A percentile compares a stretch with the other conserved stretches of the same genome.
Evolutionary conservation across 2,888 invertebrate species (phyloP).

Genomic region (Chalcis sispes): DNA sequence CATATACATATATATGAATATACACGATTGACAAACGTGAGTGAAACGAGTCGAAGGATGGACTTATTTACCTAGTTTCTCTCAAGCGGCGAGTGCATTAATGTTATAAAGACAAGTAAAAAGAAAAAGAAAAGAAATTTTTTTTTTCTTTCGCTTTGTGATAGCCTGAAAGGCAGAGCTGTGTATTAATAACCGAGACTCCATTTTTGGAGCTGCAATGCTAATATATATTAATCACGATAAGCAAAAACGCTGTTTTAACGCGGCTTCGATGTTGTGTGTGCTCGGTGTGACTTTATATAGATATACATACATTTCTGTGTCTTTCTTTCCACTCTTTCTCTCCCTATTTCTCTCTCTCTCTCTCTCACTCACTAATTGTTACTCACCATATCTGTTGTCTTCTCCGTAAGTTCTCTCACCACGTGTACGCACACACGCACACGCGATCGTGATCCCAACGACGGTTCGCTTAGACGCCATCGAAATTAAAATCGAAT

Average conservation of each 20-base stretch:
- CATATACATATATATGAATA: not conserved
- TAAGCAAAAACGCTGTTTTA: conserved; percentile 10
- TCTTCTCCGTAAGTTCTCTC: not conserved
- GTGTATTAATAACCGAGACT: not conserved
- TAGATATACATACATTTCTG: conserved; percentile 28
- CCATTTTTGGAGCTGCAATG: not conserved
- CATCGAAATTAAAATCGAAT: too few species aligned
- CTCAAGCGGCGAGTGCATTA: not conserved
- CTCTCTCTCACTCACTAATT: conserved; percentile 20
- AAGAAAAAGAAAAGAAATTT: not conserved
- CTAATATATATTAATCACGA: not conserved
- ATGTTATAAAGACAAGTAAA: not conserved
- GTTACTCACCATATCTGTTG: not conserved
- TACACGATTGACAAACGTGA: conserved; percentile 16
- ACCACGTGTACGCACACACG: too few species aligned
- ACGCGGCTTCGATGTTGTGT: conserved; percentile 66
- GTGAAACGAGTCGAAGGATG: not conserved
- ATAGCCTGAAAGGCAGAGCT: not conserved
- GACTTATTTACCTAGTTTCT: not conserved
- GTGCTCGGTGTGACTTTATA: conserved; percentile 63
- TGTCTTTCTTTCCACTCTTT: conserved; percentile 11
- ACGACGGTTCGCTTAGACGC: not conserved
- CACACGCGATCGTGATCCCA: not conserved
- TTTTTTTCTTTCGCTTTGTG: too few species aligned
- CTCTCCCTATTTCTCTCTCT: not conserved